Evolutionary conservation across 2,113 vertebrate genomes (phyloP), one percentile per base, ranked within the genome.

Genomic region (Oncorhynchus masou): DNA sequence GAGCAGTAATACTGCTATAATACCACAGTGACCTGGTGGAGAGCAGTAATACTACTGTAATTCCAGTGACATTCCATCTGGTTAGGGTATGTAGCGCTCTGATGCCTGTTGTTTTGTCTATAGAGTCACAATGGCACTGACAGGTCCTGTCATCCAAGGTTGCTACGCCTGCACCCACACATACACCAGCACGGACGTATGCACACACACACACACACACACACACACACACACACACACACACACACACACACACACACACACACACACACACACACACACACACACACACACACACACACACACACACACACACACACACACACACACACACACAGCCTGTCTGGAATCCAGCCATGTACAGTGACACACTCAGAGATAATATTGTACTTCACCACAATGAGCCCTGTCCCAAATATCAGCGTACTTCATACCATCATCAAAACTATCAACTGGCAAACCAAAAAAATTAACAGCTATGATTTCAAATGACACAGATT

Each of bases 61-160:
- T 2, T 12, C 39, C 39, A 73, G 20, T 60, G 74, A 83, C 70
- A 57, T 80, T 66, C 77, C 90, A 89, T 86, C 88, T 92, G 89
- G 78, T 74, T 83, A 85, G 78, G 80, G 68, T 86, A 84, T 83
- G 74, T 78, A 49, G 78, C 76, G 88, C 87, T 76, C 85, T 84
- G 84, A 76, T 11, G 81, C 86, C 78, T 84, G 75, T 74, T 81
- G 83, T 83, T 91, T 91, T 91, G 82, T 90, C 74, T 81, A 74
- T 70, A 71, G 73, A 20, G 24, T 45, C 79, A 85, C 88, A 91
- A 86, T 87, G 77, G 74, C 66, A 76, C 60, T 89, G 91, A 92
- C 89, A 91, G 86, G n/a, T 66, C 84, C 83, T 85, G 88, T 92
- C 91, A 88, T 54, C 76, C 68, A n/a, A 2, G 19, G 75, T 51